A percentile compares a stretch with the other conserved stretches of the same genome.
phyloP scores from a whole-genome alignment of 2,888 invertebrate genomes.

The Rosalia funebris region DNA sequence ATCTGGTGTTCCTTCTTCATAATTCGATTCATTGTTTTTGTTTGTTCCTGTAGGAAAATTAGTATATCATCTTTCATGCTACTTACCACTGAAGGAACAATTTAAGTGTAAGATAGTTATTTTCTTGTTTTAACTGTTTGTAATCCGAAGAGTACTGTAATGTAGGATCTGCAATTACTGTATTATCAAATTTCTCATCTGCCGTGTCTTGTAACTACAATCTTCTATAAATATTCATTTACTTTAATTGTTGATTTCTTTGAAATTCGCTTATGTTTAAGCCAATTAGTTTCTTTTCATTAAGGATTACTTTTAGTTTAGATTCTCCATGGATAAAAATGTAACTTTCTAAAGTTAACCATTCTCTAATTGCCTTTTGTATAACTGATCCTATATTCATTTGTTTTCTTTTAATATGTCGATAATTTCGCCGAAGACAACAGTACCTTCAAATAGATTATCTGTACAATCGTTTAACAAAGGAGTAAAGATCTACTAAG shows the following conservation, averaged over 20 bases:
- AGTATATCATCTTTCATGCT: constrained; percentile 59
- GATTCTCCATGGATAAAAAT: constrained; percentile 72
- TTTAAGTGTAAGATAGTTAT: constrained; percentile 72
- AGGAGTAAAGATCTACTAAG: too few relatives aligned
- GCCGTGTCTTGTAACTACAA: constrained; percentile 73
- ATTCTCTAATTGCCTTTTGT: constrained; percentile 72
- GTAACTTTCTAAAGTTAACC: constrained; percentile 76
- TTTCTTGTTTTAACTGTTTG: constrained; percentile 70
- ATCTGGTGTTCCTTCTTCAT: constrained; percentile 58
- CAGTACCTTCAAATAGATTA: too few relatives aligned
- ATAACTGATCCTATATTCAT: constrained; percentile 62
- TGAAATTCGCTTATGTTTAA: constrained; percentile 52
- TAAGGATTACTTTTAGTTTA: constrained; percentile 68
- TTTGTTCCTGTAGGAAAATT: constrained; percentile 49
- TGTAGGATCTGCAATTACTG: constrained; percentile 52
- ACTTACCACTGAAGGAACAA: constrained; percentile 70
- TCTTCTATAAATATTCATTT: constrained; percentile 71
- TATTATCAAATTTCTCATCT: constrained; percentile 68
- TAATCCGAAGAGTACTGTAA: constrained; percentile 72
- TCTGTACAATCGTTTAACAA: too few relatives aligned
- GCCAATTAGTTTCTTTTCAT: constrained; percentile 68
- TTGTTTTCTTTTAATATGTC: constrained; percentile 34
- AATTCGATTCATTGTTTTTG: constrained; percentile 44
- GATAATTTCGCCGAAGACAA: too few relatives aligned
- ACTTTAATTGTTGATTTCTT: constrained; percentile 63